These are phyloP conservation scores for Cephus sareptanus DNA, from an alignment of 2,888 invertebrate genomes.

Conservation along the genomic window DNA sequence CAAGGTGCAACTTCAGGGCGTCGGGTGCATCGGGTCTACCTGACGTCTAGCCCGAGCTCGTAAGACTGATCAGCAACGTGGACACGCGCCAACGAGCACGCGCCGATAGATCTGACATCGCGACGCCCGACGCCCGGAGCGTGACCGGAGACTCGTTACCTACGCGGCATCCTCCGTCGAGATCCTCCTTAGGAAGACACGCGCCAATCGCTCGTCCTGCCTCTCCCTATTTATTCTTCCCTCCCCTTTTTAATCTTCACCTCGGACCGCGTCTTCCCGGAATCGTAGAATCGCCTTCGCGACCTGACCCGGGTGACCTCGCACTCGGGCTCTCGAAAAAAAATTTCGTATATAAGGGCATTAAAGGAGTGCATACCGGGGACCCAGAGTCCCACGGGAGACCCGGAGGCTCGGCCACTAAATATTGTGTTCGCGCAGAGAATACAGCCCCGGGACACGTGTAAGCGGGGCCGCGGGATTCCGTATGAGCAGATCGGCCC, in stretches of 20 bases:
- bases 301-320: neutral
- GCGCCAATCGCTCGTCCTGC: conserved; percentile 34
- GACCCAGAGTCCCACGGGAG: conserved; percentile 34
- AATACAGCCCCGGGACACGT: conserved; percentile 64
- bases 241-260: conserved; percentile 19
- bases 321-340: conserved; percentile 34
- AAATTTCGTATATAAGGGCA: conserved; percentile 33
- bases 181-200: conserved; percentile 47
- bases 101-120: conserved; percentile 53
- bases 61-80: conserved; percentile 43
- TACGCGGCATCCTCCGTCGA: conserved; percentile 33
- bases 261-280: conserved; percentile 9
- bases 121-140: conserved; percentile 48
- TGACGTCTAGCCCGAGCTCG: neutral
- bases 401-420: conserved; percentile 48
- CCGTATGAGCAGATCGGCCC: conserved; percentile 64
- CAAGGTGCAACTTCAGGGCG: neutral
- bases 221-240: neutral
- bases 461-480: conserved; percentile 63
- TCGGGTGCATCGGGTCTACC: neutral
- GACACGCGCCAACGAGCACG: conserved; percentile 55
- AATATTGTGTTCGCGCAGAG: conserved; percentile 65
- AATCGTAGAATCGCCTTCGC: neutral
- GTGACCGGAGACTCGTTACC: conserved; percentile 56
- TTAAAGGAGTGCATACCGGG: conserved; percentile 24